Percentiles rank a stretch among this genome's conserved stretches.
phyloP scores from a whole-genome alignment of 1,140 invertebrate species.

The Conopomorpha cramerella region DNA sequence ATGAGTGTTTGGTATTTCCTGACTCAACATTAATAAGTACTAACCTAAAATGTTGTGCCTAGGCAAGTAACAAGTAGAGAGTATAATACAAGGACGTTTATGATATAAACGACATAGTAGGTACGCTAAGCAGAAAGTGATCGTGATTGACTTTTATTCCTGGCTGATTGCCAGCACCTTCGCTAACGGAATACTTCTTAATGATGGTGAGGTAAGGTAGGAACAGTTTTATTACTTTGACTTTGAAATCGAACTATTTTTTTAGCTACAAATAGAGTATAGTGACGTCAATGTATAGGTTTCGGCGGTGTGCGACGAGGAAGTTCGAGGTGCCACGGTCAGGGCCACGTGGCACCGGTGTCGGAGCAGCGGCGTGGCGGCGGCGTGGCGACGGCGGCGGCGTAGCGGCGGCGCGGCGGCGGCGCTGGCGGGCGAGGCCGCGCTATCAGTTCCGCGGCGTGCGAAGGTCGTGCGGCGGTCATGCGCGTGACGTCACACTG shows the following conservation, averaged over 20 bases:
- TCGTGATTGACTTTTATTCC: slow-evolving; percentile 30
- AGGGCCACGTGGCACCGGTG: neutral
- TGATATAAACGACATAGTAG: too few relatives aligned
- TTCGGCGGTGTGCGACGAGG: too few relatives aligned
- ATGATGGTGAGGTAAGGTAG: neutral
- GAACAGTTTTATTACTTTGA: neutral
- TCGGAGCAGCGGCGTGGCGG: neutral
- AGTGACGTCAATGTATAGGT: too few relatives aligned
- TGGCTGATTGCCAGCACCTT: slow-evolving; percentile 28
- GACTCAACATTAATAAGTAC: too few relatives aligned
- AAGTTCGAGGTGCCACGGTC: neutral
- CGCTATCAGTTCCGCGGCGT: neutral
- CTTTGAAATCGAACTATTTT: slow-evolving; percentile 8
- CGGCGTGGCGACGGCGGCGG: slow-evolving; percentile 1
- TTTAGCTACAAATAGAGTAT: slow-evolving; percentile 3
- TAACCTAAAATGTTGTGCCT: too few relatives aligned
- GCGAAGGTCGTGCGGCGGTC: slow-evolving; percentile 30
- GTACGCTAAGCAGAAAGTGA: slow-evolving; percentile 39
- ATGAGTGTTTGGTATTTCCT: too few relatives aligned
- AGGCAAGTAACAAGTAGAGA: too few relatives aligned
- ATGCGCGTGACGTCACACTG: slow-evolving; percentile 48
- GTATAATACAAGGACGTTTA: too few relatives aligned
- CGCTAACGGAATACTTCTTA: slow-evolving; percentile 5
- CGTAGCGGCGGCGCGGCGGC: slow-evolving; percentile 7
- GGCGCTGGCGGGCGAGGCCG: slow-evolving; percentile 11